These are phyloP conservation scores for Rutpela maculata DNA, from an alignment of 2,888 invertebrate species.

Conservation along the genomic window DNA sequence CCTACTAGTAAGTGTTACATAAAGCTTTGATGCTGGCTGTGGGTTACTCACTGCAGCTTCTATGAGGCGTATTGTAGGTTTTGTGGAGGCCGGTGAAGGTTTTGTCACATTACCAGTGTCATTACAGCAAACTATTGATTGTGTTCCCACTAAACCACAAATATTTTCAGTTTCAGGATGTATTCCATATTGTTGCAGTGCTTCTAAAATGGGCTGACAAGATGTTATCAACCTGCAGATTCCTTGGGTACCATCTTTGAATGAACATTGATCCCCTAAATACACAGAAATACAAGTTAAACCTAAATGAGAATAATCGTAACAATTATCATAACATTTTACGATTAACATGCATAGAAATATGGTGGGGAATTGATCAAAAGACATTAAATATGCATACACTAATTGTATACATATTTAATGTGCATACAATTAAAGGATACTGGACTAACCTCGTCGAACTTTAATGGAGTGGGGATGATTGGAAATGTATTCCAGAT, in stretches of 20 bases:
- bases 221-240: neutral
- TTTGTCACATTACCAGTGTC: neutral
- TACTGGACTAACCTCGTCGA: too few species aligned
- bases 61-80: neutral
- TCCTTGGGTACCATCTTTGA: neutral
- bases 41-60: neutral
- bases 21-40: neutral
- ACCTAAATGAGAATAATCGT: too few species aligned
- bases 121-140: constrained; percentile 65
- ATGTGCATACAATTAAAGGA: too few species aligned
- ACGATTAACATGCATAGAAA: too few species aligned
- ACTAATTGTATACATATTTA: too few species aligned
- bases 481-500: too few species aligned
- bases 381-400: too few species aligned
- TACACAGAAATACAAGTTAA: neutral
- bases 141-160: constrained; percentile 62
- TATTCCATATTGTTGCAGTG: constrained; percentile 52
- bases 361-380: too few species aligned
- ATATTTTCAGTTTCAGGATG: constrained; percentile 55
- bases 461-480: too few species aligned
- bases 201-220: neutral
- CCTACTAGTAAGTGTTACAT: constrained; percentile 22
- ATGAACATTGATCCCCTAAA: neutral
- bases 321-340: too few species aligned
- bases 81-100: neutral